phyloP scores from a whole-genome alignment of 2,888 invertebrate species.

The Synanthedon andrenaeformis region DNA sequence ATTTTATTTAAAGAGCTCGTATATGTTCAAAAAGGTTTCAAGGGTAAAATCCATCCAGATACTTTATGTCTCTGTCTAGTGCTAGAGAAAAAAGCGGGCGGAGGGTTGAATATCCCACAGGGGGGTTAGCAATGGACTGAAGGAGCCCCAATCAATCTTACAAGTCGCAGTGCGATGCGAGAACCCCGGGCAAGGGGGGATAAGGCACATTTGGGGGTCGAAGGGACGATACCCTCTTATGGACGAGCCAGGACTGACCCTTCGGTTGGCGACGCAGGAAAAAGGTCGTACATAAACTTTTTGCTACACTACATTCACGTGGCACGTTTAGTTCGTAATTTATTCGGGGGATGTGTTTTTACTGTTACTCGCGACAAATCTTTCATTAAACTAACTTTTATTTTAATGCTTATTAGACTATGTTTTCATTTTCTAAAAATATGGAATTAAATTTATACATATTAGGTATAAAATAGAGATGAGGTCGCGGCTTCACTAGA shows the following conservation, averaged over 20 bases:
- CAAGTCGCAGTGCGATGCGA: slow-evolving; percentile 56
- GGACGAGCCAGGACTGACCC: slow-evolving; percentile 57
- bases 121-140: slow-evolving; percentile 66
- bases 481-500: too few relatives aligned
- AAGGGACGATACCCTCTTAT: slow-evolving; percentile 66
- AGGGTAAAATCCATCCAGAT: slow-evolving; percentile 29
- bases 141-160: slow-evolving; percentile 73
- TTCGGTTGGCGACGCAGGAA: slow-evolving; percentile 39
- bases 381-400: too few relatives aligned
- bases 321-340: not conserved
- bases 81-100: slow-evolving; percentile 57
- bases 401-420: too few relatives aligned
- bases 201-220: slow-evolving; percentile 45
- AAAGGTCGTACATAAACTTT: slow-evolving; percentile 57
- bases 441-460: too few relatives aligned
- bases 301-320: slow-evolving; percentile 21
- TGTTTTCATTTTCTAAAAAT: too few relatives aligned
- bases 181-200: slow-evolving; percentile 21
- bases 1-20: not conserved
- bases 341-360: not conserved
- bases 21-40: not conserved
- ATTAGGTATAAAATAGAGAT: too few relatives aligned
- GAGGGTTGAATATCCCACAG: slow-evolving; percentile 62
- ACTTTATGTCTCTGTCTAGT: slow-evolving; percentile 35
- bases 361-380: too few relatives aligned